Conservation (phyloP, 92 coral and sea anemone genomes). For the Anthopleura xanthogrammica region DNA sequence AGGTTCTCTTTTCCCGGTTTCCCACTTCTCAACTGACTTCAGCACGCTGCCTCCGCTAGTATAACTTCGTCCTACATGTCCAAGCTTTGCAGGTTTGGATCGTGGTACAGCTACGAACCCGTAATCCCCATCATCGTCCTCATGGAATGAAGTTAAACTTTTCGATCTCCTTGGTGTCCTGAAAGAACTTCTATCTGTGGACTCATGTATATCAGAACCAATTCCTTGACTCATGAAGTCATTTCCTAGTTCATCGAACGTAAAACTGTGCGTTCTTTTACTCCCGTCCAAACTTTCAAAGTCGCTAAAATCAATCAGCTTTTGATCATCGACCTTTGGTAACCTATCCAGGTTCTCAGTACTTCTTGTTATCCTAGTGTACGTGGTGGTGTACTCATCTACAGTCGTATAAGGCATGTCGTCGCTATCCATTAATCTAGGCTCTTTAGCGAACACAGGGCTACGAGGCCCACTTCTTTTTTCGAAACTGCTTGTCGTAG, state of each 20-base stretch:
- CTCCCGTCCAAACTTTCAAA: slow-evolving; percentile 17
- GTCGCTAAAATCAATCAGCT: slow-evolving; percentile 3
- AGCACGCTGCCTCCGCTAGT: slow-evolving; percentile 13
- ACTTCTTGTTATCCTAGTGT: slow-evolving; percentile 25
- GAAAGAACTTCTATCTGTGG: not conserved
- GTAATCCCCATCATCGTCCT: slow-evolving; percentile 29
- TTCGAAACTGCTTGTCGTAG: not conserved
- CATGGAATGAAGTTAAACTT: slow-evolving; percentile 37
- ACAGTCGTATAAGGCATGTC: not conserved
- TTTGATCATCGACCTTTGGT: not conserved
- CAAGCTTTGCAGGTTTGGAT: slow-evolving; percentile 2
- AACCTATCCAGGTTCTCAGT: slow-evolving; percentile 27
- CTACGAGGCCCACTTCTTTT: slow-evolving; percentile 15
- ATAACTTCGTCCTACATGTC: not conserved
- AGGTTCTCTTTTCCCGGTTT: slow-evolving; percentile 8
- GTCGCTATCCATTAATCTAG: not conserved
- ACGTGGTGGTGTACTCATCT: slow-evolving; percentile 33
- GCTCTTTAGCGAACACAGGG: slow-evolving; percentile 17
- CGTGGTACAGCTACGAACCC: slow-evolving; percentile 30
- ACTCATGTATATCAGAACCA: slow-evolving; percentile 5
- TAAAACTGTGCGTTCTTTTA: slow-evolving; percentile 15
- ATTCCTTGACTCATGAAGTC: slow-evolving; percentile 1
- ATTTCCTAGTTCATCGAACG: slow-evolving; percentile 12
- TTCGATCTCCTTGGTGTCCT: slow-evolving; percentile 27
- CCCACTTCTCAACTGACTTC: slow-evolving; percentile 32